Evolutionary conservation across 1,140 invertebrate genomes (phyloP), one percentile per base, ranked within the genome.

Genomic region (Sipha flava): DNA sequence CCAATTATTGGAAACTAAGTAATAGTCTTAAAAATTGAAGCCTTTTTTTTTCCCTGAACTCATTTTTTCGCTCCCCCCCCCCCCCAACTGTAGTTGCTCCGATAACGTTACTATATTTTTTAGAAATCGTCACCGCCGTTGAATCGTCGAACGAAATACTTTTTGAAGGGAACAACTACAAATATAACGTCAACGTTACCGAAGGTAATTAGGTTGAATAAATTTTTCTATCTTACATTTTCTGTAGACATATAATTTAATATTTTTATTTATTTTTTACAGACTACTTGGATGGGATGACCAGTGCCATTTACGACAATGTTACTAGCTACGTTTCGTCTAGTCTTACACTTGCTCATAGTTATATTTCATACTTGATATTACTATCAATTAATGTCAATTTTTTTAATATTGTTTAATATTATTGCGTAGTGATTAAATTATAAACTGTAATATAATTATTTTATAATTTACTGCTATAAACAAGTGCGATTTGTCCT

Each of bases 281-380:
- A 77, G 73, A 57, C 40, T 10, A 54, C 26, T 57, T 18, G n/a
- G 73, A 57, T 37, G 73, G 4, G 21, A 49, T 47, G n/a, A 54
- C 34, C 16, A 49, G 47, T 31, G 21, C 52, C 14, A 29, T 77
- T 10, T 26, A 77, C 16, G 52, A 77, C 37, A 77, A 57, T 26
- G 7, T 43, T 7, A 75, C 70, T 34, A 37, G 10, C 34, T 40
- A 52, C 73, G 23, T 43, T 26, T 77, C 73, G 18, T 77, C 73
- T n/a, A 57, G 73, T 77, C 52, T n/a, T 12, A 57, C 16, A 57
- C 73, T 70, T 70, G 66, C 40, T 70, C 66, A 70, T 70, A 70
- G 23, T 47, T 70, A 47, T 47, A 3, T 45, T 47, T 70, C 31
- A 2, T 70, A 29, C 47, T n/a, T 70, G 47, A 70, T 70, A 47